Evolutionary conservation across 2,888 invertebrate genomes (phyloP).

Genomic region (Rhogogaster chlorosoma): DNA sequence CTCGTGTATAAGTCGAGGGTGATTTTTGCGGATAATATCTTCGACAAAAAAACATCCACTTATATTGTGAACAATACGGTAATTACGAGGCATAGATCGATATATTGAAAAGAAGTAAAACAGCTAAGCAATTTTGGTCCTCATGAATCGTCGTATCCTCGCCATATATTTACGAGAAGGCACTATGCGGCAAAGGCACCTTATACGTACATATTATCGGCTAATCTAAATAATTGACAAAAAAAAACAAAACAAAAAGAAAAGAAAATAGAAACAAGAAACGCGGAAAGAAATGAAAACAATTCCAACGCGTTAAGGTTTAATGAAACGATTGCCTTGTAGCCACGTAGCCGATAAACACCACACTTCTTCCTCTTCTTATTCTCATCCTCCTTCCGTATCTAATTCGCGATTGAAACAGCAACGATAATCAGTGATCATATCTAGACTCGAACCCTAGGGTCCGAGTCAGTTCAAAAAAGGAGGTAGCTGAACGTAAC

Average conservation of each 20-base stretch:
- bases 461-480: conserved; percentile 84
- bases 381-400: background rate
- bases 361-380: background rate
- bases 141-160: background rate
- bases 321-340: background rate
- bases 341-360: background rate
- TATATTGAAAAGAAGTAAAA: background rate
- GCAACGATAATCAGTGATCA: conserved; percentile 27
- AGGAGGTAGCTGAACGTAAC: conserved; percentile 87
- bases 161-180: background rate
- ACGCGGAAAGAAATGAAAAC: background rate
- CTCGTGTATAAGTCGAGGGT: no score
- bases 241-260: background rate
- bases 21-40: no score
- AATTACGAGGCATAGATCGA: background rate
- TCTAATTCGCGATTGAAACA: background rate
- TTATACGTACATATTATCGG: background rate
- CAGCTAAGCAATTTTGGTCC: background rate
- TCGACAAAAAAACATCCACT: no score
- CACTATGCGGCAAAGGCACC: background rate
- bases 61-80: no score
- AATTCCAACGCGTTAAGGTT: background rate
- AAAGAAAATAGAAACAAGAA: background rate
- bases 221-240: background rate
- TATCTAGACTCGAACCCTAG: conserved; percentile 68